These are phyloP conservation scores for Heterotilapia buettikoferi DNA, from an alignment of 2,113 vertebrate genomes.

Conservation along the genomic window DNA sequence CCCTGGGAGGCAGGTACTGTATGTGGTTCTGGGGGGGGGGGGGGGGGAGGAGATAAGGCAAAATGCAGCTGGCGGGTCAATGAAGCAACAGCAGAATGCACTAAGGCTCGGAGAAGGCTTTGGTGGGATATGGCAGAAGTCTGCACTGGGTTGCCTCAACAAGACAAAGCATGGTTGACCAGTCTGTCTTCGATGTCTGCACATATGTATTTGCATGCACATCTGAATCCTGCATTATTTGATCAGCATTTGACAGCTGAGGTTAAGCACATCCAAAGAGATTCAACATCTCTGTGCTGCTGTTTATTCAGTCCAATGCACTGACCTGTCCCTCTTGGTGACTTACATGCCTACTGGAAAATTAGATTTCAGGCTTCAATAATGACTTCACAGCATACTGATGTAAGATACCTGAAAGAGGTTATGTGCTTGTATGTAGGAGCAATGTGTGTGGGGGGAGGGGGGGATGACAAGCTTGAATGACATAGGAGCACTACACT, in stretches of 20 bases:
- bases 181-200: not conserved
- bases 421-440: not conserved
- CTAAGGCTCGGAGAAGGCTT: not conserved
- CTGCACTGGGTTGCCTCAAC: not conserved
- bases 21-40: fast-evolving
- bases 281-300: not conserved
- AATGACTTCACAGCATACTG: constrained; percentile 40
- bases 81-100: not conserved
- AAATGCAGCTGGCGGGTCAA: not conserved
- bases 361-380: constrained; percentile 40
- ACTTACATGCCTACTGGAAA: not conserved
- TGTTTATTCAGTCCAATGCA: constrained; percentile 25
- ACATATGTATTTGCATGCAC: not conserved
- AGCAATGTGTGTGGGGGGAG: not conserved
- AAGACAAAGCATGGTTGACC: not conserved
- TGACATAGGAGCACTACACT: not conserved
- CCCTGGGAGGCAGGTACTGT: not conserved
- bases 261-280: not conserved
- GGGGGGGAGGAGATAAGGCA: fast-evolving
- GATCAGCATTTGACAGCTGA: not conserved
- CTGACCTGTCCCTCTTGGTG: not conserved
- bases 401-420: not conserved
- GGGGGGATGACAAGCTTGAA: not conserved
- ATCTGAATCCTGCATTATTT: not conserved
- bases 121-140: not conserved